Evolutionary conservation across 2,113 vertebrate genomes (phyloP).

Genomic region (Micronycteris hirsuta): DNA sequence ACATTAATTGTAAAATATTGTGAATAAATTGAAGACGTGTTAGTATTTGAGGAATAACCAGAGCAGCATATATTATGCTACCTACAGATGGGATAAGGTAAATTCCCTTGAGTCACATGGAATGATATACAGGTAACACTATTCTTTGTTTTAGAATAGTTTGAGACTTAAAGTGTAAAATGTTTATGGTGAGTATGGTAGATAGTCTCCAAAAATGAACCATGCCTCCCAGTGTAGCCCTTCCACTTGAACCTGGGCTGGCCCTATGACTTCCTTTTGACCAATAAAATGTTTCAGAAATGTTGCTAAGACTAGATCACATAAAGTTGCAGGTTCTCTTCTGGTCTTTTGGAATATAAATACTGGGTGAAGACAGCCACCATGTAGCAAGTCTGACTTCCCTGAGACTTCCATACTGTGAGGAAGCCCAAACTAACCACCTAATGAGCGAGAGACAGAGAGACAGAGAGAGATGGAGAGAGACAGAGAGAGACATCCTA

Average conservation of each 20-base stretch:
- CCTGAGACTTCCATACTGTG: not conserved
- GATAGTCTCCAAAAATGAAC: not conserved
- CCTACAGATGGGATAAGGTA: not conserved
- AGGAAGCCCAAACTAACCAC: not conserved
- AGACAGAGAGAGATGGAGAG: not conserved
- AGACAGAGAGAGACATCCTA: not conserved
- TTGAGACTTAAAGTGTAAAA: not conserved
- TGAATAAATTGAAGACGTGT: not conserved
- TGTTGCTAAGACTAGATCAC: not conserved
- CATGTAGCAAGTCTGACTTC: not conserved
- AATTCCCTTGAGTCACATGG: not conserved
- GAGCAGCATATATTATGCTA: not conserved
- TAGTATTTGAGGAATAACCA: not conserved
- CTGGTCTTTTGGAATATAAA: not conserved
- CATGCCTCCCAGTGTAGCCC: not conserved
- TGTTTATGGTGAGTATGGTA: not conserved
- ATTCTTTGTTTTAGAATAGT: not conserved
- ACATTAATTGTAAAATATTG: not conserved
- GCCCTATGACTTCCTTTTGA: not conserved
- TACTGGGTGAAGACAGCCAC: not conserved
- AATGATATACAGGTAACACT: not conserved
- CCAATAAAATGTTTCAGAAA: not conserved
- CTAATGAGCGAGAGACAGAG: not conserved
- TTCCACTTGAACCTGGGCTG: not conserved
- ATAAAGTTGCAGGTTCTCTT: not conserved